Percentiles rank a stretch among this genome's conserved stretches.
Conservation (phyloP, 2,888 invertebrate genomes). For the Celastrina argiolus region DNA sequence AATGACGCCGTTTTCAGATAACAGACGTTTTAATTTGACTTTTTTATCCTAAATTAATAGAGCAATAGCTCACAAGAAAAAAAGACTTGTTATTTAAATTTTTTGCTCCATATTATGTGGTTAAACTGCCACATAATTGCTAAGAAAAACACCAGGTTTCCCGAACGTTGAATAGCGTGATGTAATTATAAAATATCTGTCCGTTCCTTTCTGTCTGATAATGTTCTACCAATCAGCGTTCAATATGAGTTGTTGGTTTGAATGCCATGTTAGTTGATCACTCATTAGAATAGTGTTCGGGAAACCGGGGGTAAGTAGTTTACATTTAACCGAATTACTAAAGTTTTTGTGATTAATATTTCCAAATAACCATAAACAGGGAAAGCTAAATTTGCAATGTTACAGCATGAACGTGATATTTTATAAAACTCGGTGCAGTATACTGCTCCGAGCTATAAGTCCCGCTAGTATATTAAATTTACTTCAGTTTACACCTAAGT, state of each 20-base stretch:
- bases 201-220: too few relatives aligned
- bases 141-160: not conserved
- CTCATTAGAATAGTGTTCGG: too few relatives aligned
- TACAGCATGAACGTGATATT: not conserved
- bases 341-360: not conserved
- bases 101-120: too few relatives aligned
- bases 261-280: too few relatives aligned
- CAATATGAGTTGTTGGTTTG: too few relatives aligned
- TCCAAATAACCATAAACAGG: not conserved
- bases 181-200: too few relatives aligned
- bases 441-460: slow-evolving; percentile 11
- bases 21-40: slow-evolving; percentile 52
- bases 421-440: slow-evolving; percentile 10
- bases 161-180: too few relatives aligned
- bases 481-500: slow-evolving; percentile 41
- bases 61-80: slow-evolving; percentile 43
- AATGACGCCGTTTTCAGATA: slow-evolving; percentile 62
- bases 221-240: too few relatives aligned
- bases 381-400: not conserved
- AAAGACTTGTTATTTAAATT: too few relatives aligned
- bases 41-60: slow-evolving; percentile 46
- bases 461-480: slow-evolving; percentile 30
- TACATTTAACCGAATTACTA: not conserved
- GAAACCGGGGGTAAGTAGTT: too few relatives aligned
- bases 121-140: not conserved